Evolutionary conservation across 2,888 invertebrate species (phyloP).

Genomic region (Caenorhabditis sinica): DNA sequence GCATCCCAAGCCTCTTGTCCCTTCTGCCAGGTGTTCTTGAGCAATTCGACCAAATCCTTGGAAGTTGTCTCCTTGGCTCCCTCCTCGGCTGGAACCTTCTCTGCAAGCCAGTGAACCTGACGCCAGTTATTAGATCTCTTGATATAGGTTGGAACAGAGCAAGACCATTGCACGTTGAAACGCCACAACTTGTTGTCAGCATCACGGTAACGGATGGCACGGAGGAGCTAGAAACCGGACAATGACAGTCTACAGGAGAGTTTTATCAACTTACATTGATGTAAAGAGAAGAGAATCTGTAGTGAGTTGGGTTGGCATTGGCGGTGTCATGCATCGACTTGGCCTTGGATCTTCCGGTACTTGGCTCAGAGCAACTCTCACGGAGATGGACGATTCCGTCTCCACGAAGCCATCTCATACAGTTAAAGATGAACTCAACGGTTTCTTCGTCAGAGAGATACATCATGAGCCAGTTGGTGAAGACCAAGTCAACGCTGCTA

Average conservation of each 20-base stretch:
- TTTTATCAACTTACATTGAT: conserved; percentile 71
- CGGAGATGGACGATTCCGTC: conserved; percentile 86
- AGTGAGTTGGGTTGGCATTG: conserved; percentile 82
- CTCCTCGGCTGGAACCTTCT: conserved; percentile 78
- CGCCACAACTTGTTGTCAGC: conserved; percentile 76
- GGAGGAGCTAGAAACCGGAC: conserved; percentile 64
- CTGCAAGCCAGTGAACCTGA: conserved; percentile 83
- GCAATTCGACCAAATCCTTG: conserved; percentile 67
- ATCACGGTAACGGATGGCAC: conserved; percentile 75
- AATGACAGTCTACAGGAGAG: background rate
- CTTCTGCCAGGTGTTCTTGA: conserved; percentile 73
- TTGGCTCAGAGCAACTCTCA: conserved; percentile 86
- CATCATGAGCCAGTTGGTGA: conserved; percentile 87
- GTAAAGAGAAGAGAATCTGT: conserved; percentile 82
- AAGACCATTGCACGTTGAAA: conserved; percentile 82
- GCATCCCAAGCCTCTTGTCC: conserved; percentile 77
- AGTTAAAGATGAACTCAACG: conserved; percentile 84
- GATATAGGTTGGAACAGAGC: conserved; percentile 82
- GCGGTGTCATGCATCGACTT: conserved; percentile 75
- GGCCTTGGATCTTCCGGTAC: conserved; percentile 84
- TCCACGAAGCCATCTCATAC: conserved; percentile 85
- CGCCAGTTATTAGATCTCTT: conserved; percentile 81
- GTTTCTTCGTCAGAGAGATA: conserved; percentile 86
- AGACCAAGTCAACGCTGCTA: conserved; percentile 86
- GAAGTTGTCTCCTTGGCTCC: conserved; percentile 65